Evolutionary conservation across 2,113 vertebrate genomes (phyloP).

Genomic region (Melanerpes aurifrons): DNA sequence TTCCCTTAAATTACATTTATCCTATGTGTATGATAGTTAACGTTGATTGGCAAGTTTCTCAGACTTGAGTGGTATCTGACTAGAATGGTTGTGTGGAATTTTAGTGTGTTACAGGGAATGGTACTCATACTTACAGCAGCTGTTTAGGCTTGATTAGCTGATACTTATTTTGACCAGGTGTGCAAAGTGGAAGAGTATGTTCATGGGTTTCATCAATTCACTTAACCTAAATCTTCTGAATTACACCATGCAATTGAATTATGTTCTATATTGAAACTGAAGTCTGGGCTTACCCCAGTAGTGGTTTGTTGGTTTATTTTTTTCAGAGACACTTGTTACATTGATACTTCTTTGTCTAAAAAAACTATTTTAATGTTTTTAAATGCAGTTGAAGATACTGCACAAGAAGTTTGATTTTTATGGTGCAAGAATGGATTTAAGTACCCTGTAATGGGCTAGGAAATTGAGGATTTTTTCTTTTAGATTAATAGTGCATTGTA

Average conservation of each 20-base stretch:
- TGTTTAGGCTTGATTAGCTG: not conserved
- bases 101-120: not conserved
- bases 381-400: not conserved
- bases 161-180: not conserved
- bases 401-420: not conserved
- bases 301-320: not conserved
- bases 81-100: not conserved
- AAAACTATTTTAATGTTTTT: not conserved
- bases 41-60: not conserved
- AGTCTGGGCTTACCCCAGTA: not conserved
- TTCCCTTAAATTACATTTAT: not conserved
- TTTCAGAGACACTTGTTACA: not conserved
- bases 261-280: not conserved
- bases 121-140: not conserved
- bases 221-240: not conserved
- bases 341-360: not conserved
- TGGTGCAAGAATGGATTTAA: not conserved
- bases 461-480: not conserved
- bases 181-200: not conserved
- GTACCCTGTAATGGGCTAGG: not conserved
- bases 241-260: not conserved
- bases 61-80: not conserved
- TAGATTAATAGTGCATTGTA: not conserved
- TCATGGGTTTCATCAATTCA: not conserved
- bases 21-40: not conserved